Conservation (phyloP, 2,797 vertebrate species). For the Myoxocephalus aenaeus region DNA sequence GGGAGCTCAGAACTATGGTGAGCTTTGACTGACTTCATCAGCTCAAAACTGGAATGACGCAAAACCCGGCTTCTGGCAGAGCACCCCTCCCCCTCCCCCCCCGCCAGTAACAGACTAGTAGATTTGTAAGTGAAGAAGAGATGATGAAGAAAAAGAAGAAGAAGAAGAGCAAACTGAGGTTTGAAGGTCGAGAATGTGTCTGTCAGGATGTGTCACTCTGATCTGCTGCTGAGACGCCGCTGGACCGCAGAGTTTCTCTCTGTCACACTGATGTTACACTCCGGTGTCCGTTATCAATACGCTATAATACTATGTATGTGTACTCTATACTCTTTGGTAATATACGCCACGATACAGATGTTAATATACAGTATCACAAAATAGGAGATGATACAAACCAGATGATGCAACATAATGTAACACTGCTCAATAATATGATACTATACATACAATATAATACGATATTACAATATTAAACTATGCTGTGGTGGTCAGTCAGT, state of each 20-base stretch:
- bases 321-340: neutral
- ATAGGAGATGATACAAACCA: neutral
- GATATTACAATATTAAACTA: neutral
- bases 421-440: neutral
- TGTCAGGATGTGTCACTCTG: constrained; percentile 48
- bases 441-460: neutral
- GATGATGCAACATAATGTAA: neutral
- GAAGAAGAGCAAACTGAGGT: constrained; percentile 47
- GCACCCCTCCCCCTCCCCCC: constrained; percentile 41
- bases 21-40: constrained; percentile 79
- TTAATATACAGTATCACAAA: neutral
- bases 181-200: constrained; percentile 45
- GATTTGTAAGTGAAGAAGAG: constrained; percentile 26
- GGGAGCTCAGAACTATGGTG: constrained; percentile 87
- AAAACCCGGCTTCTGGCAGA: constrained; percentile 74
- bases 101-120: constrained; percentile 19
- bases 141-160: constrained; percentile 29
- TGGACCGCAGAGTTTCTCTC: constrained; percentile 47
- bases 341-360: neutral
- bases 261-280: neutral
- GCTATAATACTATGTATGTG: neutral
- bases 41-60: constrained; percentile 75
- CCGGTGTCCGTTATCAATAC: neutral
- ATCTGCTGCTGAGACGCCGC: constrained; percentile 61
- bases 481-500: neutral